These are phyloP conservation scores for Gryllus bimaculatus DNA, from an alignment of 1,140 invertebrate genomes.

Conservation along the genomic window DNA sequence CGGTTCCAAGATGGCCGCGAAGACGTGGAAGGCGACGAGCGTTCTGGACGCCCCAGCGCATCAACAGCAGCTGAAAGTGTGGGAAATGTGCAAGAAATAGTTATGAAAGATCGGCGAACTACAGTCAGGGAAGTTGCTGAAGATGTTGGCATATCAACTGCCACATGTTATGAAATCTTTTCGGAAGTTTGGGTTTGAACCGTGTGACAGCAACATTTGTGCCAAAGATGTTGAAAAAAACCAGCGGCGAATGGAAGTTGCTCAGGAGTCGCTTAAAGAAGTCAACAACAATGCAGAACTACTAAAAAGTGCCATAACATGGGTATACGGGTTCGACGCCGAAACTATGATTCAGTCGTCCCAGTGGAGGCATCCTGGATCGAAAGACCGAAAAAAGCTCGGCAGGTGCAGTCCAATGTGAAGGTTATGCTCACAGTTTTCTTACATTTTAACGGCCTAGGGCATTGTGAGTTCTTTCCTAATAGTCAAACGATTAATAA, in stretches of 20 bases:
- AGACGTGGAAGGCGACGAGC: slow-evolving; percentile 1
- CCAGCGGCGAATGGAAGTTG: not conserved
- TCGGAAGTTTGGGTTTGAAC: slow-evolving; percentile 7
- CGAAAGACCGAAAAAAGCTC: slow-evolving; percentile 24
- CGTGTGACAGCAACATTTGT: not conserved
- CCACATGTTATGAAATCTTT: slow-evolving; percentile 1
- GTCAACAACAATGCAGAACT: slow-evolving; percentile 11
- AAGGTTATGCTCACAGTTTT: slow-evolving; percentile 28
- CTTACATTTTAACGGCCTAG: slow-evolving; percentile 26
- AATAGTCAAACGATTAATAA: slow-evolving; percentile 29
- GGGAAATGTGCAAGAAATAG: slow-evolving; percentile 23
- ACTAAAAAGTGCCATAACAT: slow-evolving; percentile 17
- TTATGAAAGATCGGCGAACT: slow-evolving; percentile 26
- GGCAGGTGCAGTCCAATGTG: slow-evolving; percentile 21
- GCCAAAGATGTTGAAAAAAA: slow-evolving; percentile 6
- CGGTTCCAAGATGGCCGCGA: slow-evolving; percentile 21
- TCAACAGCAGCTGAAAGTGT: not conserved
- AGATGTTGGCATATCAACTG: slow-evolving; percentile 19
- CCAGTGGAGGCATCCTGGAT: slow-evolving; percentile 10
- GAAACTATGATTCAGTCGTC: slow-evolving; percentile 26
- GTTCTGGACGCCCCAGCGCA: not conserved
- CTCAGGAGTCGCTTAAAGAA: slow-evolving; percentile 1
- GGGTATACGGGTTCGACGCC: slow-evolving; percentile 25
- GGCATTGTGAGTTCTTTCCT: slow-evolving; percentile 29
- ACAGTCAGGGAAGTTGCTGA: slow-evolving; percentile 25